Base-by-base conservation (phyloP, 2,888 invertebrate genomes). In the Xestia c-nigrum region DNA sequence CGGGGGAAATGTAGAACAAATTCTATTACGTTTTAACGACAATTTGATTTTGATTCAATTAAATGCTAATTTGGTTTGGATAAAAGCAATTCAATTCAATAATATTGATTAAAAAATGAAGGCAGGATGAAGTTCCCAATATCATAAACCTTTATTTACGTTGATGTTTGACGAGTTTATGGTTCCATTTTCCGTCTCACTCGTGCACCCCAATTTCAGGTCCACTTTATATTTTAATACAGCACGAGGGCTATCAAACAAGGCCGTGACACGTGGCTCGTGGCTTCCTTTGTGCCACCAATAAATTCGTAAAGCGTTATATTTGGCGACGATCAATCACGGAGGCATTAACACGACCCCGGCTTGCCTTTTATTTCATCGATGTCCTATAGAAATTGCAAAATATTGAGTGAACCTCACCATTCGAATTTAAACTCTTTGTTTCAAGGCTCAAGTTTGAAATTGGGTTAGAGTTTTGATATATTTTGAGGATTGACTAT, bases 251-350 rank as follows among this genome's bases (percentile, higher is more conserved):
- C 16, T 74, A 67, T 71, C 70, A 72, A 70, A 76, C 72, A 70
- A 63, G 76, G 65, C 40, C 24, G 65, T 50, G 65, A 14, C 40
- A 59, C 72, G 74, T 75, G 76, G 70, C 66, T 21, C n/a, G 7
- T n/a, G 50, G 73, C 61, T 72, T 55, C 67, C 55, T 80, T 77
- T 86, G 78, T 76, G 77, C 57, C 63, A 38, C 59, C 78, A 77
- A 83, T 87, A 87, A 81, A 86, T 86, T 83, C 67, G 74, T 84
- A 76, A 77, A 67, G 74, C 76, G 77, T 74, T 85, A 76, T 79
- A 76, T 85, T 87, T 85, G 79, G 67, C 68, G 66, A 79, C 85
- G 72, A 86, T 86, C 83, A 86, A 86, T 86, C 87, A 86, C 81
- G 64, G 50, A 50, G 72, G 85, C 72, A 87, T 87, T 85, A 85